Conservation (phyloP, 2,113 vertebrate genomes). For the Rhipidura dahli region DNA sequence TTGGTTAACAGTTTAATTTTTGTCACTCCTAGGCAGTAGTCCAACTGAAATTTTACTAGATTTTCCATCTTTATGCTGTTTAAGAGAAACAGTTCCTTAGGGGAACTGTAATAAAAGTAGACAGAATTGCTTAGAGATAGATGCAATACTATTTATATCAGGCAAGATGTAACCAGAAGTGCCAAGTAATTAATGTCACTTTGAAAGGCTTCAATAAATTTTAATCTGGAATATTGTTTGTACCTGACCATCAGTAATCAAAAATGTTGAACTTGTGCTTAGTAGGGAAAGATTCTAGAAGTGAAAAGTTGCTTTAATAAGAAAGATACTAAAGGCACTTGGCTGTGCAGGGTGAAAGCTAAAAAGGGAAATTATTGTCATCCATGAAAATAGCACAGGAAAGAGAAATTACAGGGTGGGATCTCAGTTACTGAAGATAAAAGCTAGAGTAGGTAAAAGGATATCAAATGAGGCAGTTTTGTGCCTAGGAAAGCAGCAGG, state of each 20-base stretch:
- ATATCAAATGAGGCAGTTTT: neutral
- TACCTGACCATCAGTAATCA: neutral
- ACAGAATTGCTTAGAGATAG: neutral
- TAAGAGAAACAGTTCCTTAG: neutral
- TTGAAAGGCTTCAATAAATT: neutral
- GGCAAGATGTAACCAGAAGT: neutral
- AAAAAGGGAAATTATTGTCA: neutral
- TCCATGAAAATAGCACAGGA: neutral
- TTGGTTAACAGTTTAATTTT: neutral
- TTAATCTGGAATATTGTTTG: neutral
- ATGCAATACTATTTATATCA: neutral
- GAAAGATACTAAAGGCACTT: neutral
- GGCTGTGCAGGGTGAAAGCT: neutral
- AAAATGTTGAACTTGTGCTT: neutral
- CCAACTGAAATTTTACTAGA: neutral
- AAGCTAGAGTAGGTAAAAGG: neutral
- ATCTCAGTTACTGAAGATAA: neutral
- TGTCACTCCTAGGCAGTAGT: neutral
- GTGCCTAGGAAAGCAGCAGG: neutral
- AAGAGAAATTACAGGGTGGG: neutral
- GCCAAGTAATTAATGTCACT: neutral
- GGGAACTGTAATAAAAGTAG: neutral
- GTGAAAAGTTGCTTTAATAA: neutral
- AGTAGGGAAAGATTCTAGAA: neutral
- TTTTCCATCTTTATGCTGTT: neutral